A percentile compares a stretch with the other conserved stretches of the same genome.
Evolutionary conservation across 2,888 invertebrate species (phyloP).

Genomic region (Eupithecia pulchellata): DNA sequence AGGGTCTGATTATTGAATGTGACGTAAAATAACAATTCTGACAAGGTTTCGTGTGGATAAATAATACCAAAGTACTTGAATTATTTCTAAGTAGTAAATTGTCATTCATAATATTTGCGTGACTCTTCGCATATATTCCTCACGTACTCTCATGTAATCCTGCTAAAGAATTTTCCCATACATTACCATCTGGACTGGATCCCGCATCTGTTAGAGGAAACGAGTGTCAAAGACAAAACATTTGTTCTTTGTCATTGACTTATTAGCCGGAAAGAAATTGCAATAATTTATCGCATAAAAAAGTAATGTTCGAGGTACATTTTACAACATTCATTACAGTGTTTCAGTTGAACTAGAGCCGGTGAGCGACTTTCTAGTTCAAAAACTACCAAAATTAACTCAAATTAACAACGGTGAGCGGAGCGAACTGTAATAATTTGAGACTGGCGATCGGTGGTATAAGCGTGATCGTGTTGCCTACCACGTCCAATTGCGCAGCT

Average conservation of each 20-base stretch:
- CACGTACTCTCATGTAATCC: not conserved
- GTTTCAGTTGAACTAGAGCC: no score
- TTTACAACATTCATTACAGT: no score
- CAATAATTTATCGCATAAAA: not conserved
- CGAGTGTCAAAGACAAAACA: conserved; percentile 12
- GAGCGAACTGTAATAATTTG: no score
- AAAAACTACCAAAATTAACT: no score
- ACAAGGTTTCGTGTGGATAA: not conserved
- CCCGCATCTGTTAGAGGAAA: conserved; percentile 15
- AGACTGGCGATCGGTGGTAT: no score
- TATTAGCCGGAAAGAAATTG: conserved; percentile 7
- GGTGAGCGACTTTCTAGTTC: no score
- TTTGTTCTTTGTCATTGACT: not conserved
- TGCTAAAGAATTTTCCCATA: conserved; percentile 18
- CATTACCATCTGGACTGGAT: conserved; percentile 5
- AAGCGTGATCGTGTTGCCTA: no score
- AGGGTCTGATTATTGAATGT: not conserved
- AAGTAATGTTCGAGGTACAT: not conserved
- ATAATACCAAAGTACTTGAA: not conserved
- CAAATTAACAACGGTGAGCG: no score
- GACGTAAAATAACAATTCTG: not conserved
- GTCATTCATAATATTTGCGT: not conserved
- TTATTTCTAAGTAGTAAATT: not conserved
- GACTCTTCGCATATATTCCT: not conserved
- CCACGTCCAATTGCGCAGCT: no score